Base-by-base conservation (phyloP, 2,797 vertebrate species). In the Lycodopsis pacificus region DNA sequence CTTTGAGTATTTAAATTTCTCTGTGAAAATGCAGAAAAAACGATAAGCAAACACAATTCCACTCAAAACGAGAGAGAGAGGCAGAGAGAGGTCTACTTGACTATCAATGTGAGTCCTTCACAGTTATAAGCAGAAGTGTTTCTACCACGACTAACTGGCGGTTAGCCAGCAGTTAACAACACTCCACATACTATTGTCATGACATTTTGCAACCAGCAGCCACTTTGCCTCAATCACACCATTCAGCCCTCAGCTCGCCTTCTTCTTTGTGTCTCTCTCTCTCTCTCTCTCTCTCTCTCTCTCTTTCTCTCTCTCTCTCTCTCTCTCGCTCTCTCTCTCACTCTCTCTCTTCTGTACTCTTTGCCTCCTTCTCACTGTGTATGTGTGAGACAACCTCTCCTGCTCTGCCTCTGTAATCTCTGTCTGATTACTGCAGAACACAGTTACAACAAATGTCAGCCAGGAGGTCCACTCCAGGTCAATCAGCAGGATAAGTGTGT, bases 51-150 rank as follows among this genome's bases (percentile, higher is more conserved):
- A 59, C 20, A 14, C 10, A 10, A 10, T 58, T 20, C 46, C 13
- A 11, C 22, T 22, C 10, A 14, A 1, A n/a, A 12, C 11, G 9
- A 40, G 25, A 62, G 53, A 12, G 22, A 65, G 19, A 22, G 61
- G 22, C 0, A 57, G 53, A 66, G 71, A 11, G 49, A 36, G 49
- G 2, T 38, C 22, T 25, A 62, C 84, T 85, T 27, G 32, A 80
- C 65, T 85, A n/a, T 67, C 71, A 81, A 75, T 68, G 13, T 6
- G 54, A 71, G 84, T 80, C 65, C 84, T 83, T 76, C 80, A 88
- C 73, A 77, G 73, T 69, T 71, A 75, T 76, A 0, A 85, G 62
- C 78, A 71, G 11, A 57, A 86, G 84, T 64, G 68, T 70, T 82
- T 62, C 72, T 58, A 75, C 48, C 51, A 58, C 38, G 48, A 25